These are phyloP conservation scores for Lagria hirta DNA, from an alignment of 2,888 invertebrate species.

Conservation along the genomic window DNA sequence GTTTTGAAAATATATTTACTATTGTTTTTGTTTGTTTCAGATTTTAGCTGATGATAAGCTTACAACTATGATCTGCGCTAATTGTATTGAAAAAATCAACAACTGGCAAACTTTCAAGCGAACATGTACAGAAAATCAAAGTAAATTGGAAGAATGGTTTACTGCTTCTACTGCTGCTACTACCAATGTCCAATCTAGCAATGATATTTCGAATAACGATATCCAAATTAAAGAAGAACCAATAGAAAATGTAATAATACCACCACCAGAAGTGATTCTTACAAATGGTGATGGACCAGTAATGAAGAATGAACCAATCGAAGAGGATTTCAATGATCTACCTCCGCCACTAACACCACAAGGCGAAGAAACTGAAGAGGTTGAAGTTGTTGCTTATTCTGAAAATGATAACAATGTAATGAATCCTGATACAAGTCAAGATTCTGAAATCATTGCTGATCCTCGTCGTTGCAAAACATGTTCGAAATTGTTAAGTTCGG, in stretches of 20 bases:
- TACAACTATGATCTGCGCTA: slow-evolving; percentile 66
- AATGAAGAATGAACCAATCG: slow-evolving; percentile 36
- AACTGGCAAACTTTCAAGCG: slow-evolving; percentile 68
- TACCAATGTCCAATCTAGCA: too few species aligned
- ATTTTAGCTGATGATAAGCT: slow-evolving; percentile 64
- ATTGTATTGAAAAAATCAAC: slow-evolving; percentile 65
- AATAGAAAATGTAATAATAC: slow-evolving; percentile 28
- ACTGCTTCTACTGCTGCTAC: slow-evolving; percentile 35
- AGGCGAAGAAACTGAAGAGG: slow-evolving; percentile 14
- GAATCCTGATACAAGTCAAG: not conserved
- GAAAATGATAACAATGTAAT: too few species aligned
- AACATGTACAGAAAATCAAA: slow-evolving; percentile 66
- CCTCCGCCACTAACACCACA: slow-evolving; percentile 41
- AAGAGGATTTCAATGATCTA: slow-evolving; percentile 40
- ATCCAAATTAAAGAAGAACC: slow-evolving; percentile 49
- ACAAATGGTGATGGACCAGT: slow-evolving; percentile 21
- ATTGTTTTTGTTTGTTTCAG: too few species aligned
- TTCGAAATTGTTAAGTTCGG: slow-evolving; percentile 43
- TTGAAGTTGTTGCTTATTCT: slow-evolving; percentile 6
- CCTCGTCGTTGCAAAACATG: slow-evolving; percentile 42
- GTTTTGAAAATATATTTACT: too few species aligned
- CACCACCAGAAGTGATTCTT: slow-evolving; percentile 23
- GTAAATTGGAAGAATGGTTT: slow-evolving; percentile 63
- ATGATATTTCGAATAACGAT: slow-evolving; percentile 40
- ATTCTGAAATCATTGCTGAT: too few species aligned